These are phyloP conservation scores for Ibidorhyncha struthersii DNA, from an alignment of 2,113 vertebrate species.

Conservation along the genomic window DNA sequence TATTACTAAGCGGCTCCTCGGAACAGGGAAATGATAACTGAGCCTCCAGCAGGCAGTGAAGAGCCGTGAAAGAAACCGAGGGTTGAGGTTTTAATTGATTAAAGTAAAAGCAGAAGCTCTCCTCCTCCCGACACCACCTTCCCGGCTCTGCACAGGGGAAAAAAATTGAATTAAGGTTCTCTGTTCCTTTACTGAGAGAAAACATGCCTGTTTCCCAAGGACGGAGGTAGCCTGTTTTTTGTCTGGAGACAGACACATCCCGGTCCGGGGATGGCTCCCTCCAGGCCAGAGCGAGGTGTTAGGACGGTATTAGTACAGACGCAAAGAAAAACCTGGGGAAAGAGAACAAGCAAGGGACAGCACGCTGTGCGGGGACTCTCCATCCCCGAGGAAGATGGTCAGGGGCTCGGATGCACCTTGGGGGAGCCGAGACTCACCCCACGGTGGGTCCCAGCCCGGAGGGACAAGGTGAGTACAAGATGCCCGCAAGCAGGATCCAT, in stretches of 20 bases:
- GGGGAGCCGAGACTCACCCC: not conserved
- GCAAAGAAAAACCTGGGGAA: not conserved
- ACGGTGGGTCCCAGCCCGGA: accelerated
- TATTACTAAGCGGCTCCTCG: accelerated
- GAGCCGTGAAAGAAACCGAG: not conserved
- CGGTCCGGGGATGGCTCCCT: not conserved
- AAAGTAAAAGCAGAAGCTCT: slow-evolving; percentile 29
- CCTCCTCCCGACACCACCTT: not conserved
- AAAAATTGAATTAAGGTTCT: not conserved
- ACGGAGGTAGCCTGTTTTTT: slow-evolving; percentile 60
- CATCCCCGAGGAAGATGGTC: accelerated
- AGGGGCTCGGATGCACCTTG: not conserved
- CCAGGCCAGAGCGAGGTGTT: not conserved
- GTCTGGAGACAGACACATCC: not conserved
- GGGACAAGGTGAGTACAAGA: not conserved
- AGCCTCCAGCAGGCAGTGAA: accelerated
- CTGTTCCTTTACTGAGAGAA: not conserved
- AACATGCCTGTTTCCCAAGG: not conserved
- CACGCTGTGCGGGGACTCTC: accelerated
- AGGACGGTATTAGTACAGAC: accelerated
- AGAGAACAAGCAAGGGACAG: not conserved
- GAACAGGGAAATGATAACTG: not conserved
- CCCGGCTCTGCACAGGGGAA: not conserved
- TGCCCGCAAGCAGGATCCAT: not conserved
- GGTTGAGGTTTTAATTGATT: not conserved